Base-by-base conservation (phyloP, 2,797 vertebrate species). In the Trematomus bernacchii region DNA sequence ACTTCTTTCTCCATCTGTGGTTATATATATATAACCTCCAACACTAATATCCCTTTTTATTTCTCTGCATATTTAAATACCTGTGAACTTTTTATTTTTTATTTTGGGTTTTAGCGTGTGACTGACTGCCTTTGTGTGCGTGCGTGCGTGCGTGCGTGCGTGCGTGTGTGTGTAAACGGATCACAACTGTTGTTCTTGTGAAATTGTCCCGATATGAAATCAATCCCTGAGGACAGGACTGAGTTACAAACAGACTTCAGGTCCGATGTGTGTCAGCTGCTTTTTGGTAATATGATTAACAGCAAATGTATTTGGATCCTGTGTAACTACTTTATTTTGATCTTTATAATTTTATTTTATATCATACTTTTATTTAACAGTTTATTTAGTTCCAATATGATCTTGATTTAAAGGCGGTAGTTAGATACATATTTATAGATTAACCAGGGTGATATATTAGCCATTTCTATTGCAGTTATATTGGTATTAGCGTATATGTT, bases 1-100 rank as follows among this genome's bases (percentile, higher is more conserved):
- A 71, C 71, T 77, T 90, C 60, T 70, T 87, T 66, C 76, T 85
- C 77, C 71, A 77, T 77, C 85, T 81, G 84, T 80, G 84, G 73
- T 89, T 90, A 63, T 85, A 92, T 85, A 93, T 91, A 85, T 91
- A 93, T n/a, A n/a, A 90, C 87, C 80, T 85, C 79, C 75, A 82
- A 92, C 91, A 92, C 90, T 93, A 94, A 92, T 87, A 82, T 68
- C 51, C 59, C 33, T 85, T 91, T 94, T 92, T 89, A 87, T 90
- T 91, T 88, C 76, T 87, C 76, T 92, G 33, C 89, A 86, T 94
- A 94, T 94, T 94, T 93, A 94, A 94, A 78, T 89, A 92, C 80
- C 89, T 92, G 88, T 94, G 90, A 94, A 91, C 80, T 60, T 77
- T 73, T 60, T 76, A 73, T 70, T 85, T 84, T 66, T n/a, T n/a